Conservation (phyloP, 1,140 invertebrate genomes). For the Calephelis nemesis region DNA sequence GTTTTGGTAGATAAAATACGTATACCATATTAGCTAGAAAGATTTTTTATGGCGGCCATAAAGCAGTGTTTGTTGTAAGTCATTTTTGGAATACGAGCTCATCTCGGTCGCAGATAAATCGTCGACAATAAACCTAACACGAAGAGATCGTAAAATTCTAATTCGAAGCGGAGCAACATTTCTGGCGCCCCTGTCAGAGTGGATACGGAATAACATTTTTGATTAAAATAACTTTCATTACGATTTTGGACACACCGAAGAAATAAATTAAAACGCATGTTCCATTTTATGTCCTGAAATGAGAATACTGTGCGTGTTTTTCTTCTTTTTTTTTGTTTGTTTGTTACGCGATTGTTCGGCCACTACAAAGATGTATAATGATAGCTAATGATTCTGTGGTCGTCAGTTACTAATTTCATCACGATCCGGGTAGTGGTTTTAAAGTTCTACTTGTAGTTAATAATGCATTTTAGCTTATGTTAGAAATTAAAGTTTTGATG, state of each 20-base stretch:
- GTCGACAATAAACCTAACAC: conserved; percentile 76
- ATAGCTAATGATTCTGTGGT: too few relatives aligned
- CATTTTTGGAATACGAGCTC: conserved; percentile 75
- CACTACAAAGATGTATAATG: too few relatives aligned
- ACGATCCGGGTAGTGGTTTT: too few relatives aligned
- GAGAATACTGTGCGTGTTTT: too few relatives aligned
- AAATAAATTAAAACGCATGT: conserved; percentile 7
- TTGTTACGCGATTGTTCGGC: too few relatives aligned
- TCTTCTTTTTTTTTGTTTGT: too few relatives aligned
- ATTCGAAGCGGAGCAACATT: conserved; percentile 50
- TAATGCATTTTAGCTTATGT: too few relatives aligned
- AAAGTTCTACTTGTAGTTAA: too few relatives aligned
- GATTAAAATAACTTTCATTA: conserved; percentile 20
- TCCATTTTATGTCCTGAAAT: too few relatives aligned
- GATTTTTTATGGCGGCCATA: conserved; percentile 64
- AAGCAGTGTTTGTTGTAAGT: conserved; percentile 71
- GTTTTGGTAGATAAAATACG: too few relatives aligned
- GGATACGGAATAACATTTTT: conserved; percentile 16
- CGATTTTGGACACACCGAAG: conserved; percentile 5
- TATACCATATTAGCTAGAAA: conserved; percentile 30
- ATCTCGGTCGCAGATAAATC: conserved; percentile 73
- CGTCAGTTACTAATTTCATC: too few relatives aligned
- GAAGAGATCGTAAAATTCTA: conserved; percentile 77
- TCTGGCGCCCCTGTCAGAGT: conserved; percentile 19
- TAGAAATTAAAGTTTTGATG: too few relatives aligned